Base-by-base conservation (phyloP, 2,797 vertebrate genomes). In the Myotis daubentonii region DNA sequence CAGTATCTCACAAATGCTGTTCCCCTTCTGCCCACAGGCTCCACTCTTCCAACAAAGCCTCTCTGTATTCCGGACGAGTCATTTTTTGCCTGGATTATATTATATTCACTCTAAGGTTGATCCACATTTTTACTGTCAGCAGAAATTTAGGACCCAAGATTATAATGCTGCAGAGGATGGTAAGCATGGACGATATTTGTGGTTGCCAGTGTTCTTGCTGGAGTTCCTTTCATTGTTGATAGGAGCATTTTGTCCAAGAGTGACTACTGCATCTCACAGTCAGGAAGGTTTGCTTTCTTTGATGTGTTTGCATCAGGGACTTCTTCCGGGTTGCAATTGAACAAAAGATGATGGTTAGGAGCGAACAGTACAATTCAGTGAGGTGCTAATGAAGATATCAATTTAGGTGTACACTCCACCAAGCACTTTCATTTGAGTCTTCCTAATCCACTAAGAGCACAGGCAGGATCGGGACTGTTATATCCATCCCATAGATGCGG, bases 21-120 rank as follows among this genome's bases (percentile, higher is more conserved):
- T 83, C 19, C 76, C 86, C 41, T 66, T 75, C 97, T 85, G 94
- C 87, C 87, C 20, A 1, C 65, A 99, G 98, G 95, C 97, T 98
- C 92, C 97, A 97, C 78, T 96, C 97, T 49, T 97, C 98, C 4
- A 98, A 98, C 82, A 98, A 98, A 96, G 97, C 96, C 93, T 98
- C 97, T 78, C 79, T 98, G 96, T 99, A 99, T 80, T 98, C 98
- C 0, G 98, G 98, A 62, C 98, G 98, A 84, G 98, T 99, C 33
- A 98, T 99, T 88, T 98, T 99, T 96, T 98, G 98, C 97, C 97
- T 99, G 96, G 98, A 99, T 97, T 99, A 98, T 94, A 98, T 99
- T 55, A 98, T 99, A 94, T 99, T 98, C 95, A 98, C 98, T 36
- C 97, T 99, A 57, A 97, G 98, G 94, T 96, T 99, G 87, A 98